Base-by-base conservation (phyloP, 37 sponge, comb jelly and placozoan species). In the Dysidea cf. avara region DNA sequence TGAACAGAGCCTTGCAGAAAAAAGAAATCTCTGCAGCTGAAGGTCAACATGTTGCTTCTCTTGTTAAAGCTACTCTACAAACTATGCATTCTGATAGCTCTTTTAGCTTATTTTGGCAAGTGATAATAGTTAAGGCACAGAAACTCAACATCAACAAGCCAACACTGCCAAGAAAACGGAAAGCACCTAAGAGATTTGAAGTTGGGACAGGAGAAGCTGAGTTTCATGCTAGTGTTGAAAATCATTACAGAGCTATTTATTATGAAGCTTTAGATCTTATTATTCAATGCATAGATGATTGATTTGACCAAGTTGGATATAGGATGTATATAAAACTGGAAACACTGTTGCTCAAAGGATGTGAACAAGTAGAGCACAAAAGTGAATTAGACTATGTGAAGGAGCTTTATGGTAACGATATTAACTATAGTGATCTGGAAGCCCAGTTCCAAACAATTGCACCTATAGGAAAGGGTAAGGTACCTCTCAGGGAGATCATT, bases 11-110 rank as follows among this genome's bases (percentile, higher is more conserved):
- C 9, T n/a, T 78, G 68, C 86, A 86, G 48, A 52, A 18, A 28
- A 49, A 12, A 47, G 76, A 75, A 37, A 80, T 86, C 62, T 86
- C 81, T 18, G 87, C 87, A 74, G 81, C 87, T 32, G 87, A 86
- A 75, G 76, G 81, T 16, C 87, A 86, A n/a, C n/a, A n/a, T n/a
- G n/a, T n/a, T n/a, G n/a, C n/a, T n/a, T n/a, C 38, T 49, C 78
- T n/a, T n/a, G n/a, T n/a, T n/a, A n/a, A n/a, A n/a, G n/a, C n/a
- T n/a, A n/a, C n/a, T n/a, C n/a, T n/a, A 35, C 58, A 78, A 68
- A n/a, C 80, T 21, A 14, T 78, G 25, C 68, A 79, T 7, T 56
- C 43, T 56, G 74, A 78, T 78, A 34, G 39, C 47, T 64, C 35
- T 39, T 84, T 77, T 71, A 35, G 39, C 32, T 35, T 22, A 7